phyloP scores from a whole-genome alignment of 2,797 vertebrate genomes.

The Mus caroli region DNA sequence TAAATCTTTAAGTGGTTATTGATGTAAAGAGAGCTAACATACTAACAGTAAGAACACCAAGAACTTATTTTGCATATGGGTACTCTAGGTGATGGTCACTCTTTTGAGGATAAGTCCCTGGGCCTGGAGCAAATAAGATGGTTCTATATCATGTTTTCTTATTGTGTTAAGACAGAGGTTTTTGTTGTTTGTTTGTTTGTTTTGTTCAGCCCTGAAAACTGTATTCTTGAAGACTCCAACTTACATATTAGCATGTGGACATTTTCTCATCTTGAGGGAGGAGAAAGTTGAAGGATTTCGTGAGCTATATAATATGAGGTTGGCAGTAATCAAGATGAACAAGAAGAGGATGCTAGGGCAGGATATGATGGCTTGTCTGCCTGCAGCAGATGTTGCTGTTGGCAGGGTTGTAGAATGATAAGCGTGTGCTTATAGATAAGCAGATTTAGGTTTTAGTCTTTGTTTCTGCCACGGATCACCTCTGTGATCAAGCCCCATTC shows the following conservation, averaged over 20 bases:
- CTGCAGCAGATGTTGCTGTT: background rate
- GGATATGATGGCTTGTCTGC: background rate
- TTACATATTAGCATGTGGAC: background rate
- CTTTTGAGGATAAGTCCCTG: background rate
- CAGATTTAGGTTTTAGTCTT: background rate
- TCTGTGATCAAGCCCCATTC: background rate
- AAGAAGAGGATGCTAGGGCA: too few relatives aligned
- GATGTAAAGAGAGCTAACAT: background rate
- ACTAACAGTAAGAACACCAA: background rate
- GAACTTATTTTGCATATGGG: background rate
- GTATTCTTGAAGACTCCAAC: background rate
- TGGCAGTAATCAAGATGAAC: background rate
- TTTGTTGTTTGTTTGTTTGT: background rate
- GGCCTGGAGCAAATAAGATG: background rate
- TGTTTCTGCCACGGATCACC: background rate
- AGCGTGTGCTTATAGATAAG: background rate
- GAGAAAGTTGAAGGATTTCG: background rate
- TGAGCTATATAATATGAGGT: background rate
- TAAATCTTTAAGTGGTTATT: background rate
- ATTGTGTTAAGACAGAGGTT: background rate
- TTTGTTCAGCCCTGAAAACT: background rate
- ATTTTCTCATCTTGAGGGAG: background rate
- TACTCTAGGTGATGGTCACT: background rate
- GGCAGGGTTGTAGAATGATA: background rate
- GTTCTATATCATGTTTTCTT: background rate